Percentiles rank a stretch among this genome's conserved stretches.
Evolutionary conservation across 64 coral and sea anemone genomes (phyloP).

Genomic region (Actinia equina): DNA sequence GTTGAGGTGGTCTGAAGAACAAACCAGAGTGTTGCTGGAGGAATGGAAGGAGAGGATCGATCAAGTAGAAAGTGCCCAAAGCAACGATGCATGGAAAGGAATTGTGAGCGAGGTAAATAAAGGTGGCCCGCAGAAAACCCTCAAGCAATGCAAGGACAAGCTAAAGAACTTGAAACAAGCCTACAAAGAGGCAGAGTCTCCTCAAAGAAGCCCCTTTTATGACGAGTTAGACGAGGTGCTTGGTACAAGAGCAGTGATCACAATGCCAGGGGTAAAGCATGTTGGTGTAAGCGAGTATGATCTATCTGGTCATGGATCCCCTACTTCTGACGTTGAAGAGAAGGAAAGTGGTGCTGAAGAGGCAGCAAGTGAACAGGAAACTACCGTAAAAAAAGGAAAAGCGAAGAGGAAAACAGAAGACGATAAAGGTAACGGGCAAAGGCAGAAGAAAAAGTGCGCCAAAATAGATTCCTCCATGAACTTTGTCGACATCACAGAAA

Average conservation of each 20-base stretch:
- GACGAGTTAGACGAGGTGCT: slow-evolving; percentile 52
- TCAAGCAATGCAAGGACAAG: slow-evolving; percentile 70
- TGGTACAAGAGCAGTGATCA: slow-evolving; percentile 36
- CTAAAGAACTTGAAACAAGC: slow-evolving; percentile 46
- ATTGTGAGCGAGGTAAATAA: too few species aligned
- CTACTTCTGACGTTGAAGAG: slow-evolving; percentile 4
- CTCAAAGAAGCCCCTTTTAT: slow-evolving; percentile 30
- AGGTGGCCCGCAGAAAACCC: too few species aligned
- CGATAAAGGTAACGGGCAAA: background rate
- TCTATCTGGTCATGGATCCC: background rate
- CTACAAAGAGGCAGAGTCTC: slow-evolving; percentile 35
- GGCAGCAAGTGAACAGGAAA: background rate
- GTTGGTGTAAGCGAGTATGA: too few species aligned
- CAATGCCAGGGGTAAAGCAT: slow-evolving; percentile 41
- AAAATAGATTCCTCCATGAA: too few species aligned
- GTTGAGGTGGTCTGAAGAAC: too few species aligned
- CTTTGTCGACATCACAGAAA: too few species aligned
- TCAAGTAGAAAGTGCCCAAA: too few species aligned
- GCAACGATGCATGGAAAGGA: too few species aligned
- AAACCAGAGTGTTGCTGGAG: too few species aligned
- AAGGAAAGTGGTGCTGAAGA: slow-evolving; percentile 7
- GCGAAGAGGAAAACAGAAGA: slow-evolving; percentile 16
- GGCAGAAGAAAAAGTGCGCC: background rate
- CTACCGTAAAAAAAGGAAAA: slow-evolving; percentile 58
- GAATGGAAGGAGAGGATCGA: too few species aligned